Conservation (phyloP, 2,888 invertebrate species). For the Congeria kusceri region DNA sequence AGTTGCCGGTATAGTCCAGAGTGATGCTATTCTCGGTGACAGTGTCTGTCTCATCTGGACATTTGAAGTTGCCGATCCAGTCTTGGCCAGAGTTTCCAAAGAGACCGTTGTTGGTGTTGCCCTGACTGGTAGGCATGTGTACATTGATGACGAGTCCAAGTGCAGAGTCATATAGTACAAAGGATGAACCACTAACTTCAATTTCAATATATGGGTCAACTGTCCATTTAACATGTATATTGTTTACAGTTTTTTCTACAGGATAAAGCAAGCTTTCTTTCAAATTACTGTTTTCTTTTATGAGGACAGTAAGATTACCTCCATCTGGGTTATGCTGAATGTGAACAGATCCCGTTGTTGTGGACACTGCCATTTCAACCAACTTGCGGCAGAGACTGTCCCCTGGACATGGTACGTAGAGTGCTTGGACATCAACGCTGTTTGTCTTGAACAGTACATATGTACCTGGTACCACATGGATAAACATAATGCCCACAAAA, state of each 20-base stretch:
- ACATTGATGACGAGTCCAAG: slow-evolving; percentile 58
- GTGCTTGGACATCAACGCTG: slow-evolving; percentile 59
- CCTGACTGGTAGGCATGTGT: slow-evolving; percentile 46
- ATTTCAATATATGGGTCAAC: slow-evolving; percentile 57
- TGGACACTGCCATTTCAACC: slow-evolving; percentile 56
- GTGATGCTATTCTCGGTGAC: slow-evolving; percentile 43
- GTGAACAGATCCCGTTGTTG: slow-evolving; percentile 33
- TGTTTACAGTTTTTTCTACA: slow-evolving; percentile 20
- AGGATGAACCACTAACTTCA: slow-evolving; percentile 49
- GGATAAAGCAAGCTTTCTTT: slow-evolving; percentile 40
- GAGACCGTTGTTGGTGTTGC: slow-evolving; percentile 58
- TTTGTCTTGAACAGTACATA: slow-evolving; percentile 53
- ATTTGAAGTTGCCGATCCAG: slow-evolving; percentile 69
- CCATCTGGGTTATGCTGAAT: slow-evolving; percentile 42
- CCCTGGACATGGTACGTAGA: slow-evolving; percentile 68
- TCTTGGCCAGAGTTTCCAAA: slow-evolving; percentile 66
- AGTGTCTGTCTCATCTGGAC: slow-evolving; percentile 28
- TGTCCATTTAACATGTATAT: slow-evolving; percentile 58
- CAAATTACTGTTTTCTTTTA: slow-evolving; percentile 1
- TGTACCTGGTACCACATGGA: slow-evolving; percentile 58
- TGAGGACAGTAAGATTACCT: slow-evolving; percentile 28
- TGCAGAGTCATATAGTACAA: slow-evolving; percentile 60
- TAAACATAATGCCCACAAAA: slow-evolving; percentile 64
- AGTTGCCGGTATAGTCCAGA: slow-evolving; percentile 46
- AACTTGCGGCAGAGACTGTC: slow-evolving; percentile 62